Conservation (phyloP, 2,888 invertebrate genomes). For the Pyralis farinalis region DNA sequence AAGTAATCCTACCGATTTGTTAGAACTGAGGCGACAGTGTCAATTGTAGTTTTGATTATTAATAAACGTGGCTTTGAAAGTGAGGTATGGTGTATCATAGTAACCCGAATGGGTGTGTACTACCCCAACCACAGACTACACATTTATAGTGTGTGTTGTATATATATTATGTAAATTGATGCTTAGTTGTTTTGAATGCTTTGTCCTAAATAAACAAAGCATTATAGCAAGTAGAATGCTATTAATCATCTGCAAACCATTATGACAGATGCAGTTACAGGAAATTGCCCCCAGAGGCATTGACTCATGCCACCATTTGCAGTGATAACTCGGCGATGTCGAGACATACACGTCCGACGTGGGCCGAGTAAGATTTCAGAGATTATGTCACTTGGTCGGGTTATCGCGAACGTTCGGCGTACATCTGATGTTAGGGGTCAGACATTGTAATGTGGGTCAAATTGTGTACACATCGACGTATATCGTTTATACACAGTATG, state of each 20-base stretch:
- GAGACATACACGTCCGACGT: neutral
- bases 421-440: slow-evolving; percentile 19
- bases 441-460: slow-evolving; percentile 18
- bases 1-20: too few species aligned
- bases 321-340: slow-evolving; percentile 6
- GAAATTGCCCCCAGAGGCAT: slow-evolving; percentile 1
- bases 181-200: neutral
- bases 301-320: slow-evolving; percentile 1
- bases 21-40: too few species aligned
- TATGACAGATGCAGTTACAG: slow-evolving; percentile 2
- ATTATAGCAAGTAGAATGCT: neutral
- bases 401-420: slow-evolving; percentile 6
- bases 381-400: slow-evolving; percentile 5
- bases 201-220: slow-evolving; percentile 10
- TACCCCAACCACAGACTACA: too few species aligned
- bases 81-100: too few species aligned
- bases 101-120: too few species aligned
- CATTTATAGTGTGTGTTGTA: too few species aligned
- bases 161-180: too few species aligned
- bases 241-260: slow-evolving; percentile 3
- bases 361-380: slow-evolving; percentile 1
- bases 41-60: too few species aligned
- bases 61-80: too few species aligned
- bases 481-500: neutral
- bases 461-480: slow-evolving; percentile 1